Evolutionary conservation across 2,113 vertebrate genomes (phyloP).

Genomic region (Microcebus griseorufus): DNA sequence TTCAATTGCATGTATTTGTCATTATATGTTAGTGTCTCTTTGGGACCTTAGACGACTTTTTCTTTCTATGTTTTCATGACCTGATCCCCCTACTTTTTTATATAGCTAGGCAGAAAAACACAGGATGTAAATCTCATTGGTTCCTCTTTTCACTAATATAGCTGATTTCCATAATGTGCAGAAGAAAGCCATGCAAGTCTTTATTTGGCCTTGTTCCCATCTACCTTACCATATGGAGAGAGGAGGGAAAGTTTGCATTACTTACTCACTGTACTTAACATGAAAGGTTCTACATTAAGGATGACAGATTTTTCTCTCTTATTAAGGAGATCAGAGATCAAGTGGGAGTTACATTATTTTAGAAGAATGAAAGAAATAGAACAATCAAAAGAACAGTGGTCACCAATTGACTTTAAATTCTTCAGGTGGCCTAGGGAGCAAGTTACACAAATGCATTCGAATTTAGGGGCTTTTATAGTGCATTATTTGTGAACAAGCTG

Average conservation of each 20-base stretch:
- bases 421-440: not conserved
- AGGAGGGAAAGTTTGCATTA: not conserved
- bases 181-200: not conserved
- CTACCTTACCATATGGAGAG: not conserved
- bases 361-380: constrained; percentile 17
- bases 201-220: constrained; percentile 9
- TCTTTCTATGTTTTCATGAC: constrained; percentile 23
- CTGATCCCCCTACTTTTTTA: constrained; percentile 20
- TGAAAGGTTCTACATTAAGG: not conserved
- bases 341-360: not conserved
- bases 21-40: constrained; percentile 41
- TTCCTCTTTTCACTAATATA: constrained; percentile 32
- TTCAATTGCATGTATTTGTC: constrained; percentile 52
- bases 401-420: constrained; percentile 39
- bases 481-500: constrained; percentile 12
- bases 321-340: constrained; percentile 4
- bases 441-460: not conserved
- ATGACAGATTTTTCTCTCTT: constrained; percentile 19
- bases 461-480: not conserved
- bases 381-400: constrained; percentile 8
- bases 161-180: not conserved
- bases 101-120: constrained; percentile 42
- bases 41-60: constrained; percentile 33
- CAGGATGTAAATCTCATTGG: not conserved
- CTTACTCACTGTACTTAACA: not conserved